Base-by-base conservation (phyloP, 2,113 vertebrate species). In the Eptesicus fuscus region DNA sequence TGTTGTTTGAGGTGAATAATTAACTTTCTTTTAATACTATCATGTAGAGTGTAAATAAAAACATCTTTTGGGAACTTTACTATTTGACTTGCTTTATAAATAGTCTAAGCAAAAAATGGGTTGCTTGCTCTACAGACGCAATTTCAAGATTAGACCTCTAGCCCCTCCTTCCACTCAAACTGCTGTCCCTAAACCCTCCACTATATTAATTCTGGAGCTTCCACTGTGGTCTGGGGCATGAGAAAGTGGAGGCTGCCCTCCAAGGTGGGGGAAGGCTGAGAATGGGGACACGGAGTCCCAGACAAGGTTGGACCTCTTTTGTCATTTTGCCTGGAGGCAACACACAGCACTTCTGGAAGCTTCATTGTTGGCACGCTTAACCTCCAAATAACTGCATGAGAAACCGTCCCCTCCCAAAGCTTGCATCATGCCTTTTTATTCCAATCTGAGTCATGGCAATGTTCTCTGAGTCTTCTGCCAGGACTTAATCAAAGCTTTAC, bases 401-500 rank as follows among this genome's bases (percentile, higher is more conserved):
- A 78, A 89, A 73, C 17, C 18, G 25, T 40, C 32, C 23, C 32
- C n/a, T 77, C 35, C 71, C 25, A 25, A 77, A 56, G 53, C 42
- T 89, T 83, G 61, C 71, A 40, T 74, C 47, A 44, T 28, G 25
- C 83, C 44, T 65, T 80, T 92, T 85, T 59, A 88, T 83, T 83
- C 63, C n/a, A 67, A 6, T 86, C 37, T 93, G 89, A 96, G 67
- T 95, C 96, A 90, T 13, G 7, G 23, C 76, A 77, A 20, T 61
- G 22, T 70, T 77, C 59, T 76, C 83, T 93, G 80, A 94, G 59
- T 94, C 90, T 76, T 40, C 90, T 83, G 69, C 89, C 61, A 96
- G 74, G 74, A 85, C 65, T 86, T 82, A 88, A 69, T 90, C 88
- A 90, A 79, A 69, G 25, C 87, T 90, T 86, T 77, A 83, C 94